phyloP scores from a whole-genome alignment of 2,113 vertebrate genomes.

The Forbesichthys papilliferus region DNA sequence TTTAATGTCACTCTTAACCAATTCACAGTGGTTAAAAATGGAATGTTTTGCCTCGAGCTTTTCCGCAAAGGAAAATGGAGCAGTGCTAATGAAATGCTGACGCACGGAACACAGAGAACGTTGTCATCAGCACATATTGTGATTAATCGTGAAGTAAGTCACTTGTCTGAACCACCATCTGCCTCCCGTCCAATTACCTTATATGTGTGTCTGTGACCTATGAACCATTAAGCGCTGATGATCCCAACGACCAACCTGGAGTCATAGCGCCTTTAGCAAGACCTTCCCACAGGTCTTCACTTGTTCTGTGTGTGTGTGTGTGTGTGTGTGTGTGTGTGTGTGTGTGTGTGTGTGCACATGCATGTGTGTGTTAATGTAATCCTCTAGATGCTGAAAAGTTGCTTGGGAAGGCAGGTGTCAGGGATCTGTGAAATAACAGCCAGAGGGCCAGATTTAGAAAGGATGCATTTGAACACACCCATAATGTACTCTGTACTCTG shows the following conservation, averaged over 20 bases:
- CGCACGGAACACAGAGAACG: slow-evolving; percentile 9
- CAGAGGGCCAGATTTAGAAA: slow-evolving; percentile 45
- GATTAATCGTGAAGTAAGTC: slow-evolving; percentile 57
- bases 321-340: slow-evolving; percentile 13
- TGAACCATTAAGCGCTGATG: slow-evolving; percentile 52
- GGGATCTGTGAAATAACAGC: slow-evolving; percentile 43
- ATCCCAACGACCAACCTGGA: slow-evolving; percentile 47
- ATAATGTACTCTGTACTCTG: background rate
- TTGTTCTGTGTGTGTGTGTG: slow-evolving; percentile 8
- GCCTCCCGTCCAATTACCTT: slow-evolving; percentile 64
- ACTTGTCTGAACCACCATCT: slow-evolving; percentile 56
- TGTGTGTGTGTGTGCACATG: slow-evolving; percentile 5
- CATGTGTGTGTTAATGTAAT: slow-evolving; percentile 10
- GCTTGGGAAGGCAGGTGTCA: slow-evolving; percentile 31
- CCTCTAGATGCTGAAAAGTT: slow-evolving; percentile 37
- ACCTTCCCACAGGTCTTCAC: slow-evolving; percentile 27
- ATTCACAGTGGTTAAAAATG: background rate
- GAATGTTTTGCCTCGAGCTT: slow-evolving; percentile 7
- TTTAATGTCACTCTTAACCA: background rate
- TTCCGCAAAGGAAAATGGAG: background rate
- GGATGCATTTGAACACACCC: slow-evolving; percentile 22
- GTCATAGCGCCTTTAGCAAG: slow-evolving; percentile 60
- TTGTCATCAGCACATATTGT: slow-evolving; percentile 40
- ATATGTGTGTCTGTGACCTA: slow-evolving; percentile 35
- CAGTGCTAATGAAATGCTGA: slow-evolving; percentile 45